A percentile compares a stretch with the other conserved stretches of the same genome.
These are phyloP conservation scores for Oryctes rhinoceros DNA, from an alignment of 1,140 invertebrate species.

Conservation along the genomic window DNA sequence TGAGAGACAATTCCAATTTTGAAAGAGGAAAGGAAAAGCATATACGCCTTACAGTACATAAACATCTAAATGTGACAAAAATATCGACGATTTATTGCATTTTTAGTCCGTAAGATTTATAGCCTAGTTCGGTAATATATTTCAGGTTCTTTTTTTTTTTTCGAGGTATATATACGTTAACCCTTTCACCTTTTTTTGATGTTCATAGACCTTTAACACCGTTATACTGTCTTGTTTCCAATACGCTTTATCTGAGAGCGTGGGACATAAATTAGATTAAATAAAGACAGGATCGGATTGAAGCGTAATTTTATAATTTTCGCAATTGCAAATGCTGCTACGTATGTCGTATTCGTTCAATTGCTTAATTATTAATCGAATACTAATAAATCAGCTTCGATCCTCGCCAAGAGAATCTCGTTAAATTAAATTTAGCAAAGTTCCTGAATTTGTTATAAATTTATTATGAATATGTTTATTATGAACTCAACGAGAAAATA, in stretches of 20 bases:
- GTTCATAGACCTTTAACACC: background rate
- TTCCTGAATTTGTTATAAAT: too few species aligned
- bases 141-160: background rate
- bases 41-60: background rate
- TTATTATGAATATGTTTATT: too few species aligned
- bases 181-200: background rate
- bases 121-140: background rate
- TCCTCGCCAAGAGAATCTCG: too few species aligned
- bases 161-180: background rate
- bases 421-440: too few species aligned
- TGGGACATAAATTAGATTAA: constrained; percentile 8
- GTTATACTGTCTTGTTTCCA: constrained; percentile 1
- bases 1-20: too few species aligned
- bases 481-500: too few species aligned
- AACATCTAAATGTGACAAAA: background rate
- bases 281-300: background rate
- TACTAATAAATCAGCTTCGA: too few species aligned
- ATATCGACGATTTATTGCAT: background rate
- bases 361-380: too few species aligned
- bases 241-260: constrained; percentile 10
- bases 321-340: too few species aligned
- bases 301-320: background rate
- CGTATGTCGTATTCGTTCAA: too few species aligned
- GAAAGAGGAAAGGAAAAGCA: too few species aligned
- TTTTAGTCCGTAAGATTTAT: background rate